Evolutionary conservation across 2,797 vertebrate genomes (phyloP), one percentile per base, ranked within the genome.

Genomic region (Falco novaeseelandiae): DNA sequence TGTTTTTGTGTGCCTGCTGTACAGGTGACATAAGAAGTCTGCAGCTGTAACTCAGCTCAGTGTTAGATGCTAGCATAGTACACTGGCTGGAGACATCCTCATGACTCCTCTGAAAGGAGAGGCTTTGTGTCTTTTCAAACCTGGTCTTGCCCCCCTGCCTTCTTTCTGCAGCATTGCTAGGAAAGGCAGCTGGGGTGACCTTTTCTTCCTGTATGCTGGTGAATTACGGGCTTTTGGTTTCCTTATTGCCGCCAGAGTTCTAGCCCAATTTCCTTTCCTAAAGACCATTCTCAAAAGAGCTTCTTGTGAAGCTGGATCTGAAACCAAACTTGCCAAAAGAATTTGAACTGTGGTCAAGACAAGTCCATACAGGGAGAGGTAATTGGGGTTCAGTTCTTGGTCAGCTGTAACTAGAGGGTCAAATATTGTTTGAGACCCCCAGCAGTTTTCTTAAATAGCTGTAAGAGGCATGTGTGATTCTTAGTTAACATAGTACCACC

Each of bases 231-330:
- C 49, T 69, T 72, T 77, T 57, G 40, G n/a, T 79, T 92, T 54
- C 72, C 63, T 90, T 32, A 15, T 76, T 71, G 55, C 30, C 46
- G 79, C 58, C 52, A 40, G 74, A 69, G 34, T 57, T 87, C 49
- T 63, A 61, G 62, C 22, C 44, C 58, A 72, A 16, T 91, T 94
- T 94, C 69, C 32, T 30, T 54, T 87, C 44, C 58, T 72, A 32
- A 63, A 87, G n/a, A 89, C 42, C 30, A 82, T 54, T 93, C 66
- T 89, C 36, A 51, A 72, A 84, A 94, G 67, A 69, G 36, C 59
- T 94, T 88, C 40, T 42, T 42, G 14, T 42, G 40, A 42, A 42
- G 40, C 13, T 14, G 40, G 40, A 42, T 42, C 40, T 42, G 40
- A 42, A 15, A 42, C 40, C 14, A 15, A 42, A 42, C 40, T 42